Evolutionary conservation across 2,113 vertebrate genomes (phyloP), one percentile per base, ranked within the genome.

Genomic region (Salvelinus namaycush): DNA sequence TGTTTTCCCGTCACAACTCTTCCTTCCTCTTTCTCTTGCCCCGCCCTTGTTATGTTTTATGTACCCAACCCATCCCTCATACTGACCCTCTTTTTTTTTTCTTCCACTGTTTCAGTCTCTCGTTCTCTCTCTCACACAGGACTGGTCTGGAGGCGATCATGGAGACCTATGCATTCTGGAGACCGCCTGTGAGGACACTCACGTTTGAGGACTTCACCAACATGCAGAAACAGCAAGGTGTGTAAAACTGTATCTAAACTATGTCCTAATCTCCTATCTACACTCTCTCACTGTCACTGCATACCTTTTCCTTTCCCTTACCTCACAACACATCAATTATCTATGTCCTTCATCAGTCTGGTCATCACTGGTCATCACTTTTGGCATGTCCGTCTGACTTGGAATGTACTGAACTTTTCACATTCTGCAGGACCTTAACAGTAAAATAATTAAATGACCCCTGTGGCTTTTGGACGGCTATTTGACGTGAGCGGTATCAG

Each of bases 121-220:
- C 39, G 70, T 88, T 84, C 39, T 81, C 82, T 70, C 64, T 24
- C 22, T 84, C 75, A 68, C 59, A 71, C 89, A 99, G 98, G 90
- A 99, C 98, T 0, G 98, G 98, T 54, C 93, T 99, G 90, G 98
- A 99, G 94, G 98, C 98, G 39, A 99, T 99, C 86, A 99, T 99
- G 98, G 98, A 99, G 93, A 99, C 97, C 1, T 99, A 99, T 0
- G 97, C 98, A 0, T 99, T 99, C 89, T 99, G 98, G 98, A 99
- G 98, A 93, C 98, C 98, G 62, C 97, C 98, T 0, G 97, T 99
- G 76, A 95, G 97, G 85, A 99, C 97, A 0, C 96, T 99, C 72
- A 98, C 98, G 0, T 99, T 99, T 66, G 98, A 99, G 80, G 98
- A 99, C 90, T 99, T 99, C 93, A 99, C 97, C 73, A 97, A 96